Conservation (phyloP, 2,888 invertebrate genomes). For the Agrotis ipsilon region DNA sequence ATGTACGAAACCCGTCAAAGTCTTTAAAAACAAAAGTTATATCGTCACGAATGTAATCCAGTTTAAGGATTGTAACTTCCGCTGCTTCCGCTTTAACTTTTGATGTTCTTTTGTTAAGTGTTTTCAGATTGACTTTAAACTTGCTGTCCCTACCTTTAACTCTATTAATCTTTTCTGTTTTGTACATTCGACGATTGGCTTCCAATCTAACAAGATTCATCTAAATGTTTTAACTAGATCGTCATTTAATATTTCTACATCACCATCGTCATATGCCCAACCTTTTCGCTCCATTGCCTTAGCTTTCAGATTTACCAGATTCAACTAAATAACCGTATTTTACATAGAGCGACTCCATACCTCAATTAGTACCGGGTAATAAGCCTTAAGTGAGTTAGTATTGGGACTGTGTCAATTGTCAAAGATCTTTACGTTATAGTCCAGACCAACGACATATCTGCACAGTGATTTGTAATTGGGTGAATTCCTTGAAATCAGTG, state of each 20-base stretch:
- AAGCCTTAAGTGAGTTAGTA: neutral
- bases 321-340: neutral
- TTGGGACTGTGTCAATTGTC: too few relatives aligned
- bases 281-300: neutral
- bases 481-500: too few relatives aligned
- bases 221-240: neutral
- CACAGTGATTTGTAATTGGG: too few relatives aligned
- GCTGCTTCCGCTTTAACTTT: conserved; percentile 8
- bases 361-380: neutral
- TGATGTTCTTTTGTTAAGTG: conserved; percentile 14
- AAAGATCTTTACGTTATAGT: too few relatives aligned
- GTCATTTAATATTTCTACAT: too few relatives aligned
- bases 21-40: conserved; percentile 8
- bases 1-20: conserved; percentile 38
- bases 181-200: neutral
- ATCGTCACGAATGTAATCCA: conserved; percentile 16
- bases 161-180: neutral
- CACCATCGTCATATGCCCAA: too few relatives aligned
- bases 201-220: neutral
- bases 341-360: too few relatives aligned
- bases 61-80: conserved; percentile 13
- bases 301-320: neutral
- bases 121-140: neutral
- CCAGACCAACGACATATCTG: too few relatives aligned
- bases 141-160: neutral